These are phyloP conservation scores for Corapipo altera DNA, from an alignment of 2,113 vertebrate genomes.

Conservation along the genomic window DNA sequence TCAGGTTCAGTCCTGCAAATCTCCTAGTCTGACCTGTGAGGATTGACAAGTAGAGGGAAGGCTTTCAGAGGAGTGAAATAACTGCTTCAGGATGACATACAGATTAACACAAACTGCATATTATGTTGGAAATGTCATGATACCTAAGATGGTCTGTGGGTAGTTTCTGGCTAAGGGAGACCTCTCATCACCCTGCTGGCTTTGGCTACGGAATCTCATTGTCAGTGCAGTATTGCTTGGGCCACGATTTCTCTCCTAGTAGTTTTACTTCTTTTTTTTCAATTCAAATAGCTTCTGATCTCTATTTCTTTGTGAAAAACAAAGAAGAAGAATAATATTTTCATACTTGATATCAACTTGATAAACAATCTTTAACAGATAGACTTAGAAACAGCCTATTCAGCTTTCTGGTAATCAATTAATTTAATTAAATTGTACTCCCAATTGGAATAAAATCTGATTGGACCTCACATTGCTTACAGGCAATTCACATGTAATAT, in stretches of 20 bases:
- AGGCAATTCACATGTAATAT: neutral
- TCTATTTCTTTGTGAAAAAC: neutral
- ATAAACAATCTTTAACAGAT: neutral
- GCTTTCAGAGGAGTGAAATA: neutral
- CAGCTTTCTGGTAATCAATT: neutral
- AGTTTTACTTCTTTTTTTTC: neutral
- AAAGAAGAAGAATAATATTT: neutral
- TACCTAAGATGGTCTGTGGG: neutral
- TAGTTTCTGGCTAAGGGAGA: neutral
- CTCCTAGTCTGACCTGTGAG: neutral
- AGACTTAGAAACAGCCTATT: neutral
- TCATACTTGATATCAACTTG: neutral
- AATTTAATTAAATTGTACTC: neutral
- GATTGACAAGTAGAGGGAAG: neutral
- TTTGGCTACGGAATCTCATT: rapidly evolving
- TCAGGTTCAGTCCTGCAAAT: neutral
- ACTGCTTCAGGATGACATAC: neutral
- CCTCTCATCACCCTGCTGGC: neutral
- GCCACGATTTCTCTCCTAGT: neutral
- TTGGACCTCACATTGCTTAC: neutral
- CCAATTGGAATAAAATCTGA: neutral
- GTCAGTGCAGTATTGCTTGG: neutral
- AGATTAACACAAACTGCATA: neutral
- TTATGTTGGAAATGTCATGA: neutral
- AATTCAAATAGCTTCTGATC: rapidly evolving